Base-by-base conservation (phyloP, 2,888 invertebrate species). In the Drosophila formosana region DNA sequence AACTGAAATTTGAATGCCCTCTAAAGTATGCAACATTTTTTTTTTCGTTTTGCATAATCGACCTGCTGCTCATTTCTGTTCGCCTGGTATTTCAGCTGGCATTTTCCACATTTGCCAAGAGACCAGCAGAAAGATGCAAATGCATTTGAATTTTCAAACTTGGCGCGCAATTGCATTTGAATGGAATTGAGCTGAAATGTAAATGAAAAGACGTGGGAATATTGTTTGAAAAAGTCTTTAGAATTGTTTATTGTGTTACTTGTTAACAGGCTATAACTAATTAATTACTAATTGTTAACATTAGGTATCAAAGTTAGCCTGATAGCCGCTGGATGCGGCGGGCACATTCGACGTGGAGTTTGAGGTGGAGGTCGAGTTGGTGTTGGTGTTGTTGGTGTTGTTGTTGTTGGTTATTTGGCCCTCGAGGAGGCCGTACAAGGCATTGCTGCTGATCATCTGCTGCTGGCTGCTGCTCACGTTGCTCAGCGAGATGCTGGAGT, bases 341-440 rank as follows among this genome's bases (percentile, higher is more conserved):
- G 53, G 66, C 52, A 81, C 41, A 18, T 60, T 82, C 1, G 76
- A 72, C 64, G 25, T 23, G 5, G 51, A 52, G 26, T 63, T 57
- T 8, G 71, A 65, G 23, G 25, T 23, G 5, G 51, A 52, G 26
- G 65, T 57, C 8, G 71, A 65, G 23, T 52, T 75, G 51, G 37
- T 75, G 11, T 37, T 55, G 30, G 18, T 18, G 32, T 37, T 37
- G 26, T 52, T 76, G 49, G 39, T 76, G 51, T 32, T 75, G 11
- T 37, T 56, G 32, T 37, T 37, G 26, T 52, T 76, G 46, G 39
- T 76, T 23, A 75, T 56, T 26, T 82, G 83, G 4, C 70, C 66
- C 5, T 87, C 85, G 1, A 87, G 71, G 4, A 87, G 65, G 5
- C 88, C 72, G 51, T 83, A 84, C 11, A 82, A 49, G 4, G 68